Conservation (phyloP, 1,140 invertebrate species). For the Gryon sp. region DNA sequence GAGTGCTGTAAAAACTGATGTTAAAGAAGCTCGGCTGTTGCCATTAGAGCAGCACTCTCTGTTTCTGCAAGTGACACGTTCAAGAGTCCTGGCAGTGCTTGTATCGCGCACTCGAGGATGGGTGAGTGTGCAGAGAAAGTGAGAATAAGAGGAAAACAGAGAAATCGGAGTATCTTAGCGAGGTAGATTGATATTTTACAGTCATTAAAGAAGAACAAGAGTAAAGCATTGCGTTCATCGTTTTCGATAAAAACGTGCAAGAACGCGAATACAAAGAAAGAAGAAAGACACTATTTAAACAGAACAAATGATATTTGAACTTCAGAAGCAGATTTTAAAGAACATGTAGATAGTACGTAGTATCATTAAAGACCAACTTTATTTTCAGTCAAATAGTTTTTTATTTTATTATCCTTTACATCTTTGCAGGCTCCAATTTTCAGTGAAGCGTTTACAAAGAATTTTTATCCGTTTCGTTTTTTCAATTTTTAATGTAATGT, state of each 20-base stretch:
- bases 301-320: no score
- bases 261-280: slow-evolving; percentile 32
- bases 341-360: no score
- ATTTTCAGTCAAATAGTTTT: no score
- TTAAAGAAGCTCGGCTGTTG: slow-evolving; percentile 45
- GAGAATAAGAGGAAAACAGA: slow-evolving; percentile 57
- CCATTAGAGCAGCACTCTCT: slow-evolving; percentile 56
- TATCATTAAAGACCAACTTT: no score
- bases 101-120: slow-evolving; percentile 37
- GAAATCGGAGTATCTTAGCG: slow-evolving; percentile 57
- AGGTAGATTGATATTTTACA: slow-evolving; percentile 59
- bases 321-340: no score
- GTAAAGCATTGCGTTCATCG: slow-evolving; percentile 39
- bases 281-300: slow-evolving; percentile 36
- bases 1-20: slow-evolving; percentile 59
- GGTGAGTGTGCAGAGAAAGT: slow-evolving; percentile 40
- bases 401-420: no score
- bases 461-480: no score
- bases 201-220: slow-evolving; percentile 51
- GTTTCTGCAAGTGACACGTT: slow-evolving; percentile 67
- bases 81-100: slow-evolving; percentile 57
- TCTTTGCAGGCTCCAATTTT: no score
- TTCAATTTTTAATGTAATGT: no score
- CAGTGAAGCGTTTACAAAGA: no score
- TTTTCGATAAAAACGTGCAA: slow-evolving; percentile 10